Base-by-base conservation (phyloP, 2,113 vertebrate species). In the Dipodomys ordii region DNA sequence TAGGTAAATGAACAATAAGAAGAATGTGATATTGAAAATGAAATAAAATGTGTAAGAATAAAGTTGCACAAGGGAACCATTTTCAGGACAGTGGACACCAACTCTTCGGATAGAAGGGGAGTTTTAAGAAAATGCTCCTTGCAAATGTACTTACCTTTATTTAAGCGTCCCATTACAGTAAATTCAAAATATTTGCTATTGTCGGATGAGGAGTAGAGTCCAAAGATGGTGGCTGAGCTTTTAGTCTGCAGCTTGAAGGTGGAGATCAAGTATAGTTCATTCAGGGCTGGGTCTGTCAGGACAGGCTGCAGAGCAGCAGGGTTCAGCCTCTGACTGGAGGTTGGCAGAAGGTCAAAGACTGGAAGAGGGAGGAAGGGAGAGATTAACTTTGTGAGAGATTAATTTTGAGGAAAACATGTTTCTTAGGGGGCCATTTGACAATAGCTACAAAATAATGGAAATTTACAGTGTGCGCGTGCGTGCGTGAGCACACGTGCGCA, bases 331-430 rank as follows among this genome's bases (percentile, higher is more conserved):
- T 99, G 99, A 93, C 99, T 99, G 23, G 99, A 97, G 94, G 98
- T 98, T 0, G 97, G 98, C 95, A 99, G 99, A 91, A 99, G 99
- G 98, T 99, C 99, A 88, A 99, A 99, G 93, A 99, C 99, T 99
- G 62, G 97, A 82, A 96, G 92, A 11, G 95, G 3, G 65, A 32
- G 12, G 20, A 80, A 49, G 27, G 25, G 15, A 3, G 23, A 7
- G 11, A 65, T 96, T 53, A 94, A 28, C 53, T 57, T 57, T 57
- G 53, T 23, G n/a, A 71, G 84, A 60, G 87, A 69, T 79, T 9
- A 30, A 91, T 44, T 71, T 92, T 60, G 62, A 62, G 67, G 69
- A 57, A 81, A 2, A 71, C 3, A 0, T 15, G 16, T 10, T 60
- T 80, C 27, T 53, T 0, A 22, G 7, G 25, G 25, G 35, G 8